Evolutionary conservation across 2,113 vertebrate species (phyloP).

Genomic region (Lamprotornis superbus): DNA sequence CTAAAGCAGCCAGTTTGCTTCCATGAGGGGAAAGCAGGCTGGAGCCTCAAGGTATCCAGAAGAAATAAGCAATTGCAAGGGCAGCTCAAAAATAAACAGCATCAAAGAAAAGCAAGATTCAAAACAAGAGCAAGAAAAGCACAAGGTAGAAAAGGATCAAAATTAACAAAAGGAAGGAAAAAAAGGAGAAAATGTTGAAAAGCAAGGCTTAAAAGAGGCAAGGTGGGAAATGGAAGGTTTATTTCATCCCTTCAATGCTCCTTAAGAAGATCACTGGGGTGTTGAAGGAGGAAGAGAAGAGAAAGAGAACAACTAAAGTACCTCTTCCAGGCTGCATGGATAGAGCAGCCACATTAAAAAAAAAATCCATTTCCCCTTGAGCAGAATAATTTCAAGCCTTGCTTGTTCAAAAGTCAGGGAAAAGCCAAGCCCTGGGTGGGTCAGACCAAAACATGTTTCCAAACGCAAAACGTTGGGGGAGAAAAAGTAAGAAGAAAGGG

Average conservation of each 20-base stretch:
- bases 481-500: neutral
- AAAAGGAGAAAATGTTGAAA: slow-evolving; percentile 49
- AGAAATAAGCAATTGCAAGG: slow-evolving; percentile 50
- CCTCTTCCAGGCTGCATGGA: neutral
- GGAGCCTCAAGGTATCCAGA: slow-evolving; percentile 24
- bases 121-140: slow-evolving; percentile 54
- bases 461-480: slow-evolving; percentile 35
- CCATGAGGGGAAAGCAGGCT: slow-evolving; percentile 37
- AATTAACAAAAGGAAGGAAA: slow-evolving; percentile 33
- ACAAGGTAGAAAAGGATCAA: slow-evolving; percentile 65
- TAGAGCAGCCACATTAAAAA: neutral
- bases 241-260: neutral
- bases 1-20: slow-evolving; percentile 45
- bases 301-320: neutral
- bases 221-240: slow-evolving; percentile 32
- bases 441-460: slow-evolving; percentile 55
- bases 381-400: slow-evolving; percentile 68
- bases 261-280: slow-evolving; percentile 7
- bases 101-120: slow-evolving; percentile 56
- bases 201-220: slow-evolving; percentile 71
- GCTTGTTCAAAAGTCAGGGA: slow-evolving; percentile 65
- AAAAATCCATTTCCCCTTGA: slow-evolving; percentile 47
- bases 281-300: neutral
- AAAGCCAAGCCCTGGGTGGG: slow-evolving; percentile 49
- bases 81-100: slow-evolving; percentile 53